Evolutionary conservation across 35 echinoderm and acorn worm species (phyloP), one percentile per base, ranked within the genome.

Genomic region (Lytechinus pictus): DNA sequence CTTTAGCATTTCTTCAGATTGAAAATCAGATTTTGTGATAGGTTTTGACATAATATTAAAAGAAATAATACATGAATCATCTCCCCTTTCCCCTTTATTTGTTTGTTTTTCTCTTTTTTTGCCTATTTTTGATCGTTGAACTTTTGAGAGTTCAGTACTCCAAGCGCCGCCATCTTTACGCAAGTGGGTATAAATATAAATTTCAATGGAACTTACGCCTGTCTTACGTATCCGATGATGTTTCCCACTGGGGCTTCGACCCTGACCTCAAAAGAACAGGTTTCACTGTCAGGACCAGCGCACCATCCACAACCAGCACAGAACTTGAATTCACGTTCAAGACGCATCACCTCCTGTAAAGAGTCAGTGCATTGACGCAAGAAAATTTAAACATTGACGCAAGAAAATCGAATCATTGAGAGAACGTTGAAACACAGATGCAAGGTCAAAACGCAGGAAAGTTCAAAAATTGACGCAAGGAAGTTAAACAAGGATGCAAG

Each of bases 271-370:
- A 99, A 94, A 52, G 92, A 86, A 54, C 98, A 99, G 52, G 61
- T 53, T 14, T 96, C 98, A 14, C 57, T 91, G 9, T 95, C 94
- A 5, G 98, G 97, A 52, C 96, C 94, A 5, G 98, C 98, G 55
- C 96, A 99, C 97, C 98, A 99, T 52, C 87, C 95, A 87, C 96
- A 99, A 0, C 98, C 98, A 16, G 95, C 89, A 61, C 96, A 99
- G 89, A 95, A 99, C 95, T 96, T 97, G 87, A 98, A 98, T 56
- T 89, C 92, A 1, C 98, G 91, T 13, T 61, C 91, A 1, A 99
- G 94, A 66, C 98, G 96, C 24, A 99, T 60, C 44, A 99, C 96
- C 92, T 99, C 98, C 94, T 97, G 95, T 29, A 29, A 2, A 89
- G 5, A 24, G 16, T 33, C 11, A 72, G 10, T 44, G 44, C 24